A percentile compares a stretch with the other conserved stretches of the same genome.
These are phyloP conservation scores for Siderastrea siderea DNA, from an alignment of 92 coral and sea anemone species.

Conservation along the genomic window DNA sequence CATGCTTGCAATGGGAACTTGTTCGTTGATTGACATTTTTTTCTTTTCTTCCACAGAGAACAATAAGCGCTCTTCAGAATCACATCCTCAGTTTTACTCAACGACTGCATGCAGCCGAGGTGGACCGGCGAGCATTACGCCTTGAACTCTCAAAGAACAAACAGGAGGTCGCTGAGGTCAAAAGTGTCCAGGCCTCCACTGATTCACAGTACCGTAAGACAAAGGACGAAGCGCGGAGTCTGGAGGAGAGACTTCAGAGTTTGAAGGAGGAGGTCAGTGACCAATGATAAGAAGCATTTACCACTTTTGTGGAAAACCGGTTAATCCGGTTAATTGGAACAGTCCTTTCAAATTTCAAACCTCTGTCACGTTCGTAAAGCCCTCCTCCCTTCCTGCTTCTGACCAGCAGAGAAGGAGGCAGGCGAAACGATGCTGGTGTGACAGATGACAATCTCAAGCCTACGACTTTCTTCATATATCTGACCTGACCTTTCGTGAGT, in stretches of 20 bases:
- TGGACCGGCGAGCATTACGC: conserved; percentile 89
- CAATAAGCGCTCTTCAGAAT: conserved; percentile 85
- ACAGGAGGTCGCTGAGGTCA: conserved; percentile 80
- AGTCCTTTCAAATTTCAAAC: too few relatives aligned
- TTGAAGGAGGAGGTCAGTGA: conserved; percentile 79
- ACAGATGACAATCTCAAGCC: too few relatives aligned
- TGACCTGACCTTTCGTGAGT: too few relatives aligned
- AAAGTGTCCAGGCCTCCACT: conserved; percentile 73
- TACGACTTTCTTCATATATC: too few relatives aligned
- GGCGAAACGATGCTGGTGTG: too few relatives aligned
- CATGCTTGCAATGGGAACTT: too few relatives aligned
- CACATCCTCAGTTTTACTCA: conserved; percentile 93
- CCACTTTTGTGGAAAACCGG: too few relatives aligned
- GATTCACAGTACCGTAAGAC: conserved; percentile 73
- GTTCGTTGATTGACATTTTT: not conserved
- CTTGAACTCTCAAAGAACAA: conserved; percentile 80
- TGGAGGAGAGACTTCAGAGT: conserved; percentile 84
- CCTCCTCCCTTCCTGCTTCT: too few relatives aligned
- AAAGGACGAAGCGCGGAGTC: conserved; percentile 70
- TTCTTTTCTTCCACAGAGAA: conserved; percentile 59
- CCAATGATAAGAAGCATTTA: not conserved
- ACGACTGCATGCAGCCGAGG: conserved; percentile 97
- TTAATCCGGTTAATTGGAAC: too few relatives aligned
- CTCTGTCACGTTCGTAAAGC: too few relatives aligned
- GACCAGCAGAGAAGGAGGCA: too few relatives aligned